Evolutionary conservation across 2,888 invertebrate species (phyloP), one percentile per base, ranked within the genome.

Genomic region (Tinea pellionella): DNA sequence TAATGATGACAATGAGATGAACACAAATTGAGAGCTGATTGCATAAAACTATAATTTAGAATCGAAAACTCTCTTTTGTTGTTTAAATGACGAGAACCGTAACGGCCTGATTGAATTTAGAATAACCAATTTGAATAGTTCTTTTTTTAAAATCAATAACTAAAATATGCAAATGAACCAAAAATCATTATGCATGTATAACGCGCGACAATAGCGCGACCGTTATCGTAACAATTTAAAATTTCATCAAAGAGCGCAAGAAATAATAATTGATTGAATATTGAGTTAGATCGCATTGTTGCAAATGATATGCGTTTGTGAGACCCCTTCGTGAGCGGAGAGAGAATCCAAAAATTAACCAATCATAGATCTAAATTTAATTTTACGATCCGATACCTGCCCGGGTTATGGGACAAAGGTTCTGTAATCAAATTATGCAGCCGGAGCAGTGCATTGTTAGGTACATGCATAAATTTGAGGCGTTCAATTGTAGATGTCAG

Each of bases 321-420:
- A 70, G 73, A 68, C 75, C 81, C 81, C 68, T 78, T 72, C 68
- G 67, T 67, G 63, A 66, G 71, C 71, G 69, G 70, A 78, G 80
- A 41, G 69, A 77, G 80, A 80, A 78, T 81, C 83, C 87, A 65
- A 78, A 87, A 87, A 85, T 85, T 85, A 87, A 87, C 87, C 87
- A 83, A 80, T 81, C 80, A 82, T 86, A 75, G 81, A 74, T 78
- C 83, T 71, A 86, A 85, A 87, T 87, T 86, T 80, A 87, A 87
- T 87, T 87, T 87, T 71, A 87, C 84, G 86, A 74, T 74, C 76
- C 75, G 78, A 83, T 87, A 87, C 87, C 87, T 87, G 86, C 86
- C 72, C 70, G 70, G 68, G 67, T 66, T 71, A 59, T 47, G 60
- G 73, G 72, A 84, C 83, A 86, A 85, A 80, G 79, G 83, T 77